Base-by-base conservation (phyloP, 2,113 vertebrate genomes). In the Eulacestoma nigropectus region DNA sequence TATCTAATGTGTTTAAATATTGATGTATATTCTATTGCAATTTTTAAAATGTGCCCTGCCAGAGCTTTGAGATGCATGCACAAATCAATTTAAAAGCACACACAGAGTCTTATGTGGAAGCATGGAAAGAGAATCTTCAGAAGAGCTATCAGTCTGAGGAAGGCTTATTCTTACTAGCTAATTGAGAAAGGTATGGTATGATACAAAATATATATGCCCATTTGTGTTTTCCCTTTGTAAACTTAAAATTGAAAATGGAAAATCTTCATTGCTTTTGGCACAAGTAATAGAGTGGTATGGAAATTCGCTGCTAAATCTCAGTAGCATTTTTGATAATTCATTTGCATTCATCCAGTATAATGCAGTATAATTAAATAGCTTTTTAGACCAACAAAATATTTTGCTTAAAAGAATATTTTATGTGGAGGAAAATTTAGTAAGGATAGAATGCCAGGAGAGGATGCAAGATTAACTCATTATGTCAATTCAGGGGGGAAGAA, bases 1-100 rank as follows among this genome's bases (percentile, higher is more conserved):
- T 78, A 87, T 78, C 87, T 94, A 84, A 96, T 59, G 44, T 75
- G 25, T 89, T 95, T 84, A 93, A 95, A 91, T 87, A 89, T 84
- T 93, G 47, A 91, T 93, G 42, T n/a, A 65, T 81, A 93, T 91
- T 90, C 64, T 88, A 72, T 47, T 68, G 53, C 14, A 69, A 9
- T 50, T 80, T 94, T 79, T 35, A 13, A 84, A 88, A 88, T 74
- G 10, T 59, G 39, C 30, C 25, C 87, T 84, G 50, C 39, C 39
- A 89, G 72, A 90, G 47, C 27, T 93, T 90, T 67, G 35, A 79
- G 64, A 8, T 70, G 13, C 39, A 67, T 77, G 44, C 32, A 90
- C 21, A 92, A 92, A 95, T 90, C 79, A 84, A 42, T 91, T 91
- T 87, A 81, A 95, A 95, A 76, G 30, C 52, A 77, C 35, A 35